A percentile compares a stretch with the other conserved stretches of the same genome.
These are phyloP conservation scores for Gnatocerus cornutus DNA, from an alignment of 2,888 invertebrate genomes.

Conservation along the genomic window DNA sequence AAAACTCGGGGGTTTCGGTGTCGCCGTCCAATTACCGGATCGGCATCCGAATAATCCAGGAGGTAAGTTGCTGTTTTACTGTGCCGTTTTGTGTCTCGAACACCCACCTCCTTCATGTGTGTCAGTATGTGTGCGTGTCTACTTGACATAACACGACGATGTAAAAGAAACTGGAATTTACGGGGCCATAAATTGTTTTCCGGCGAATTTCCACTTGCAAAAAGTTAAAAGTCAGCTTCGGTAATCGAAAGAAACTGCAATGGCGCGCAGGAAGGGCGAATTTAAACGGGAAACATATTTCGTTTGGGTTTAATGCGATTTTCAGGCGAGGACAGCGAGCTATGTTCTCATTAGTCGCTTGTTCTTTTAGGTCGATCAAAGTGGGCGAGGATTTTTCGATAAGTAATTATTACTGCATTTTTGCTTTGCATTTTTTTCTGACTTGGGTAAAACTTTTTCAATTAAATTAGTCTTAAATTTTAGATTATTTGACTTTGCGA, in stretches of 20 bases:
- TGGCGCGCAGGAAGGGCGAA: not conserved
- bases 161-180: not conserved
- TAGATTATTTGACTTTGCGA: too few relatives aligned
- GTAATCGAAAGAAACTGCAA: slow-evolving; percentile 19
- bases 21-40: slow-evolving; percentile 93
- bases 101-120: not conserved
- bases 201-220: not conserved
- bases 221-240: not conserved
- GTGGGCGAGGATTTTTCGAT: too few relatives aligned
- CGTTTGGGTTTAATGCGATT: slow-evolving; percentile 15
- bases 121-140: slow-evolving; percentile 8
- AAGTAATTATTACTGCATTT: too few relatives aligned
- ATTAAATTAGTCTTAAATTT: too few relatives aligned
- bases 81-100: not conserved
- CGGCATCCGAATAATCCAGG: slow-evolving; percentile 72
- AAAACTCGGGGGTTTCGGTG: slow-evolving; percentile 97
- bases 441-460: too few relatives aligned
- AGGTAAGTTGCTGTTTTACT: slow-evolving; percentile 54
- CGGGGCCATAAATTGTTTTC: not conserved
- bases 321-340: not conserved
- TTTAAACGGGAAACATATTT: slow-evolving; percentile 1
- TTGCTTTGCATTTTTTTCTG: too few relatives aligned
- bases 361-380: too few relatives aligned
- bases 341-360: not conserved
- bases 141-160: slow-evolving; percentile 11